Conservation (phyloP, 2,888 invertebrate genomes). For the Amorpha juglandis region DNA sequence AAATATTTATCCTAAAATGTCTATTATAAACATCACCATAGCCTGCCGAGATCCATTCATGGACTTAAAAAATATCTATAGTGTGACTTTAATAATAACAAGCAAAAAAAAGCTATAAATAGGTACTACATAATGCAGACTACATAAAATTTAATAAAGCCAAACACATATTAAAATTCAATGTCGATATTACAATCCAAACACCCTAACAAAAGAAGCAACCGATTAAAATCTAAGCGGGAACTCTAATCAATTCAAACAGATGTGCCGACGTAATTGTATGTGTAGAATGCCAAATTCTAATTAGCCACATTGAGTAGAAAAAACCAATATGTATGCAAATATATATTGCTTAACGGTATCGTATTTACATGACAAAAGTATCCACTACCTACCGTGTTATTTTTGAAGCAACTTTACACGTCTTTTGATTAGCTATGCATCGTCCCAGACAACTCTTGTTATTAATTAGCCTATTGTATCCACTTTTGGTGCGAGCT, state of each 20-base stretch:
- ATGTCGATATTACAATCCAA: background rate
- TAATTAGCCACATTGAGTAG: conserved; percentile 35
- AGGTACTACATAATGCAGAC: background rate
- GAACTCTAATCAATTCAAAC: conserved; percentile 20
- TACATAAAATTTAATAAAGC: background rate
- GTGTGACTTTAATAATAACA: no score
- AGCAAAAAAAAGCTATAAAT: no score
- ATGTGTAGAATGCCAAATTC: conserved; percentile 35
- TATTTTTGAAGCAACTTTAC: conserved; percentile 41
- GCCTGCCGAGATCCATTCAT: no score
- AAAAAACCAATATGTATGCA: conserved; percentile 61
- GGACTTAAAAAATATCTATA: no score
- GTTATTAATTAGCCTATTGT: conserved; percentile 69
- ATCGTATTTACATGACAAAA: conserved; percentile 62
- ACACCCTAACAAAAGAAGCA: background rate
- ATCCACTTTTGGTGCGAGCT: conserved; percentile 55
- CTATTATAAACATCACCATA: no score
- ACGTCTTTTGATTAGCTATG: conserved; percentile 53
- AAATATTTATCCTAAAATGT: no score
- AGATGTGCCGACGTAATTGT: conserved; percentile 2
- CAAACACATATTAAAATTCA: background rate
- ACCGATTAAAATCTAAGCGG: background rate
- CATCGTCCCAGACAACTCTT: conserved; percentile 53
- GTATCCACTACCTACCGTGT: conserved; percentile 45
- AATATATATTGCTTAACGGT: conserved; percentile 42